Evolutionary conservation across 2,797 vertebrate species (phyloP).

Genomic region (Ptychadena robeensis): DNA sequence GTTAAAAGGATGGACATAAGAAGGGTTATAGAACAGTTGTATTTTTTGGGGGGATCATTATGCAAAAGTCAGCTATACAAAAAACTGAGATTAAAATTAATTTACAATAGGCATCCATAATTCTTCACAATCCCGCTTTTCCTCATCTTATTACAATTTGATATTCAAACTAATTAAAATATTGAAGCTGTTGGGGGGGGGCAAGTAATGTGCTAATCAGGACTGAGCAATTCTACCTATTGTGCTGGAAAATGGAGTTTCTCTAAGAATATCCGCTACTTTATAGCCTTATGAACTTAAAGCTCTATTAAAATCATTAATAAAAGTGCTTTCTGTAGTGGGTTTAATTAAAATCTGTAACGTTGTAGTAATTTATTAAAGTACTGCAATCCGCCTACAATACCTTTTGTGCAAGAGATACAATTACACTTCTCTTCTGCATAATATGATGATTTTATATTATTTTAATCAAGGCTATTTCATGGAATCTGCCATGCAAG

Average conservation of each 20-base stretch:
- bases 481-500: constrained; percentile 26
- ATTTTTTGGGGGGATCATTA: too few species aligned
- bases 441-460: constrained; percentile 56
- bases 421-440: constrained; percentile 49
- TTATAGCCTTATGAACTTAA: constrained; percentile 53
- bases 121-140: not conserved
- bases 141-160: not conserved
- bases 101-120: not conserved
- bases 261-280: constrained; percentile 42
- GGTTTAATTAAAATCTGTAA: constrained; percentile 61
- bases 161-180: constrained; percentile 13
- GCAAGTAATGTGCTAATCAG: constrained; percentile 2
- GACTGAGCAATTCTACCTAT: constrained; percentile 3
- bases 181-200: not conserved
- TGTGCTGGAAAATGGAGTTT: constrained; percentile 39
- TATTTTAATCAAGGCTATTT: constrained; percentile 46
- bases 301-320: constrained; percentile 61
- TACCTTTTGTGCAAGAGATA: constrained; percentile 49
- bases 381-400: constrained; percentile 47
- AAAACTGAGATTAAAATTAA: not conserved
- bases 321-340: constrained; percentile 59
- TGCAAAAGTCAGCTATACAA: not conserved
- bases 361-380: constrained; percentile 59
- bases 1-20: too few species aligned
- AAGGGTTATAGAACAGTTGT: not conserved